A percentile compares a stretch with the other conserved stretches of the same genome.
phyloP scores from a whole-genome alignment of 2,888 invertebrate species.

The Dione juno region DNA sequence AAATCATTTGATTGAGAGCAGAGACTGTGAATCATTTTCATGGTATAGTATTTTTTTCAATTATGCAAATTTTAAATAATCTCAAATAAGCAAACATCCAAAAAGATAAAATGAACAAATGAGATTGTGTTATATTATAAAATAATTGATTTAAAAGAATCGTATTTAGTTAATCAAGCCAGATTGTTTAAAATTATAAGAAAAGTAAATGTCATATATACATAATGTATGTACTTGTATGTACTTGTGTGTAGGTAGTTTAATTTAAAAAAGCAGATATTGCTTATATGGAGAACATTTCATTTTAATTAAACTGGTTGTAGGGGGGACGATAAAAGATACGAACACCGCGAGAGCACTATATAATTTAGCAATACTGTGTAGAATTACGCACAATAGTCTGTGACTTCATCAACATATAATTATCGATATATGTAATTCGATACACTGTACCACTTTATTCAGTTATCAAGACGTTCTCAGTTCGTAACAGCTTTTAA shows the following conservation, averaged over 20 bases:
- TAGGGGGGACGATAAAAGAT: conserved; percentile 39
- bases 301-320: conserved; percentile 23
- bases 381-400: conserved; percentile 78
- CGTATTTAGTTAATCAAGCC: neutral
- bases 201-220: neutral
- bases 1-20: too few relatives aligned
- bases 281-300: conserved; percentile 2
- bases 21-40: too few relatives aligned
- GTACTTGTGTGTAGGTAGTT: neutral
- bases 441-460: conserved; percentile 63
- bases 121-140: neutral
- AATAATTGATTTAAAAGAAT: neutral
- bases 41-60: too few relatives aligned
- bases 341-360: conserved; percentile 44
- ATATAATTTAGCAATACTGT: conserved; percentile 76
- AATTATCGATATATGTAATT: conserved; percentile 73
- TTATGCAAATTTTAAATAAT: too few relatives aligned
- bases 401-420: conserved; percentile 70
- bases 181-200: neutral
- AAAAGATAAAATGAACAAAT: too few relatives aligned
- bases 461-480: conserved; percentile 62
- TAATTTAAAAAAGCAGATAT: conserved; percentile 6
- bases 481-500: conserved; percentile 70
- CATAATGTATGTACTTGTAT: neutral
- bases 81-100: too few relatives aligned